phyloP scores from a whole-genome alignment of 2,888 invertebrate genomes.

The Notodonta dromedarius region DNA sequence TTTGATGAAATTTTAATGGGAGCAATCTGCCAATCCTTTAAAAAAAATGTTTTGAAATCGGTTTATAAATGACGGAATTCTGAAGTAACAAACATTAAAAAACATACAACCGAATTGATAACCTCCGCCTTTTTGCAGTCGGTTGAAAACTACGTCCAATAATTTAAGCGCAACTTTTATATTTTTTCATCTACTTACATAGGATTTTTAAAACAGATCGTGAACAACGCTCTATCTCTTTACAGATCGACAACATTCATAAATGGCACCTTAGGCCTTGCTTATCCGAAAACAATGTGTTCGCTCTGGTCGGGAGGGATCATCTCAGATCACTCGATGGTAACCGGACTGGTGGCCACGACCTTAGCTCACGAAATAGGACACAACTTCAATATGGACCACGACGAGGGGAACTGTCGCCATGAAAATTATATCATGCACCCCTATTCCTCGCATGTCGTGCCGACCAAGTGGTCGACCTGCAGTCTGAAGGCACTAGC shows the following conservation, averaged over 20 bases:
- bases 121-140: too few relatives aligned
- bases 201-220: too few relatives aligned
- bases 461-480: conserved; percentile 96
- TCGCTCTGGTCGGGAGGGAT: conserved; percentile 86
- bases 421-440: conserved; percentile 96
- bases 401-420: conserved; percentile 87
- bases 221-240: conserved; percentile 20
- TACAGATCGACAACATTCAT: conserved; percentile 93
- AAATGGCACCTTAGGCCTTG: conserved; percentile 98
- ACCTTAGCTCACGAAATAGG: conserved; percentile 26
- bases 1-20: too few relatives aligned
- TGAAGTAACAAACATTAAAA: too few relatives aligned
- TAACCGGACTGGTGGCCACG: conserved; percentile 11
- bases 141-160: too few relatives aligned
- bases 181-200: too few relatives aligned
- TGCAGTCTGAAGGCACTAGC: conserved; percentile 96
- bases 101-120: too few relatives aligned
- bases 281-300: conserved; percentile 97
- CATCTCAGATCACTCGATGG: conserved; percentile 1
- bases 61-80: too few relatives aligned
- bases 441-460: conserved; percentile 90
- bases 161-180: too few relatives aligned
- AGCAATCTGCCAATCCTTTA: too few relatives aligned
- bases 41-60: too few relatives aligned
- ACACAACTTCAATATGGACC: conserved; percentile 21